Evolutionary conservation across 2,888 invertebrate species (phyloP).

Genomic region (Parnassius smintheus): DNA sequence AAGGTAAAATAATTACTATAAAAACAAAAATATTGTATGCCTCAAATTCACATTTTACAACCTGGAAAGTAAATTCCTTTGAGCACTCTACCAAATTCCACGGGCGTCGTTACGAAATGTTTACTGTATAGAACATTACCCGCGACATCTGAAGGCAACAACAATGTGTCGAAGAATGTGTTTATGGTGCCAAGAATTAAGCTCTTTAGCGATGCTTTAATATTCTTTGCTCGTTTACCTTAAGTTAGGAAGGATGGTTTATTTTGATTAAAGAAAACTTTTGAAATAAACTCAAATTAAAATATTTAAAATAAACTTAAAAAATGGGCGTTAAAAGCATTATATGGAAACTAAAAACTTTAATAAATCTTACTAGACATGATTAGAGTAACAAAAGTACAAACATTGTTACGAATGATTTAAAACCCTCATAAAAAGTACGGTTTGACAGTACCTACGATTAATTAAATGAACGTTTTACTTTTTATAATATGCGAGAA

Average conservation of each 20-base stretch:
- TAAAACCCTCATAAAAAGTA: too few relatives aligned
- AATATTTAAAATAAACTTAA: too few relatives aligned
- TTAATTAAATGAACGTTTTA: too few relatives aligned
- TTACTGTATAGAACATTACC: constrained; percentile 56
- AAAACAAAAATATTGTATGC: constrained; percentile 46
- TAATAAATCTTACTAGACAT: too few relatives aligned
- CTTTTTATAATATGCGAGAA: too few relatives aligned
- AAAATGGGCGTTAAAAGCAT: too few relatives aligned
- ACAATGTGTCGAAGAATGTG: constrained; percentile 80
- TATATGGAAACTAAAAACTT: too few relatives aligned
- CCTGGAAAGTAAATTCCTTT: constrained; percentile 58
- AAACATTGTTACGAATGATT: too few relatives aligned
- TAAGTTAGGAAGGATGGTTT: constrained; percentile 20
- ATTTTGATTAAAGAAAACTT: not conserved
- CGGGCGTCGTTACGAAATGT: constrained; percentile 58
- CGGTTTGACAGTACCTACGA: too few relatives aligned
- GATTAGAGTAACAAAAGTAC: too few relatives aligned
- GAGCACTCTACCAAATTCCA: constrained; percentile 66
- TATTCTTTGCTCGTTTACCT: constrained; percentile 25
- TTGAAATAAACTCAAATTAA: too few relatives aligned
- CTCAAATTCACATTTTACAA: constrained; percentile 51
- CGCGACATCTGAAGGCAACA: constrained; percentile 64
- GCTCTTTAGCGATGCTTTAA: constrained; percentile 56
- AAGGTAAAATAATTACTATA: constrained; percentile 62
- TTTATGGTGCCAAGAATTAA: constrained; percentile 76